A percentile compares a stretch with the other conserved stretches of the same genome.
These are phyloP conservation scores for Isichthys henryi DNA, from an alignment of 2,113 vertebrate genomes.

Conservation along the genomic window DNA sequence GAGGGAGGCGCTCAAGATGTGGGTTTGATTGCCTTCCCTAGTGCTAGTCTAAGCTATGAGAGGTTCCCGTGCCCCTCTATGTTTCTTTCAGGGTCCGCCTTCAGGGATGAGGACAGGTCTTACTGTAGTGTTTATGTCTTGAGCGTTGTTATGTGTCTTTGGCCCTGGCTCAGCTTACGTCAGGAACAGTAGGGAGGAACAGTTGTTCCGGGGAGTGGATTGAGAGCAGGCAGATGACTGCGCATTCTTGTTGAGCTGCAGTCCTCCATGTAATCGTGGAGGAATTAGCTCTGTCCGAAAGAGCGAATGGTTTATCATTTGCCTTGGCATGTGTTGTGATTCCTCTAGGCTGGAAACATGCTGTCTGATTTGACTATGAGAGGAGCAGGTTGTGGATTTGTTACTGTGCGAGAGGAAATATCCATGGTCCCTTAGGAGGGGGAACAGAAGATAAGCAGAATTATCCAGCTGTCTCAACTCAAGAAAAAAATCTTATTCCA, in stretches of 20 bases:
- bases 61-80: not conserved
- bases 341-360: slow-evolving; percentile 21
- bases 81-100: not conserved
- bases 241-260: slow-evolving; percentile 23
- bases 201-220: not conserved
- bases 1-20: not conserved
- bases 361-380: slow-evolving; percentile 35
- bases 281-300: slow-evolving; percentile 29
- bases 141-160: not conserved
- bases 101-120: not conserved
- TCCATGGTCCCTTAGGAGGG: not conserved
- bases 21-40: not conserved
- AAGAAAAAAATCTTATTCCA: not conserved
- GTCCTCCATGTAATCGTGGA: slow-evolving; percentile 25
- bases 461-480: not conserved
- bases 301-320: slow-evolving; percentile 34
- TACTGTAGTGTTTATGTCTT: not conserved
- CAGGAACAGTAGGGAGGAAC: not conserved
- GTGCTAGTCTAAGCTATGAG: not conserved
- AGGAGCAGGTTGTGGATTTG: slow-evolving; percentile 23
- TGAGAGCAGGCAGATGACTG: slow-evolving; percentile 6
- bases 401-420: not conserved
- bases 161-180: not conserved
- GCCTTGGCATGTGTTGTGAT: slow-evolving; percentile 17
- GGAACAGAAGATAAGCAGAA: not conserved